Evolutionary conservation across 2,888 invertebrate species (phyloP), one percentile per base, ranked within the genome.

Genomic region (Hemithea aestivaria): DNA sequence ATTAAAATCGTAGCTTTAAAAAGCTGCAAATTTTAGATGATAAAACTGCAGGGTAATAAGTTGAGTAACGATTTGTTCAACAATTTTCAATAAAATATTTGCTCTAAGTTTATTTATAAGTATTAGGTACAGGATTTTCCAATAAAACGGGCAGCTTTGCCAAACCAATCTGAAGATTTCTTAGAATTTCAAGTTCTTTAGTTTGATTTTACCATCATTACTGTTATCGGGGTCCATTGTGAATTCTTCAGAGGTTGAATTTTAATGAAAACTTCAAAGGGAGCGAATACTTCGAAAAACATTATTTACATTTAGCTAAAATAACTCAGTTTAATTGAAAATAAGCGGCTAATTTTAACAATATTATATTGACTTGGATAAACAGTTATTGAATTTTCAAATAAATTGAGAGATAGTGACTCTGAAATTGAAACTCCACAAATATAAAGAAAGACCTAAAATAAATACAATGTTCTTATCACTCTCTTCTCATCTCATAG

Each of bases 261-360:
- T 29, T 32, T 36, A 39, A 39, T 28, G 29, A 44, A 41, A 39
- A 37, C 35, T 40, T 40, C 35, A 45, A 48, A 48, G 33, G 10
- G 10, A 30, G 8, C 34, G 23, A 35, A 34, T 24, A 29, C n/a
- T 27, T 32, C 25, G 21, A 39, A 41, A 30, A 26, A 4, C 25
- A 35, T 38, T 40, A 33, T 35, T 36, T 22, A 28, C 27, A 29
- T 32, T 35, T 8, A 22, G 12, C 27, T 21, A 22, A 36, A 39
- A 32, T 35, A 30, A 32, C 20, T 28, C n/a, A 27, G 26, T 24
- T 30, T 16, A 46, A 39, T 48, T 31, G 24, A 27, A 37, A 42
- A 41, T 29, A 30, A 28, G 21, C 29, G 12, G 11, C n/a, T 29
- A 27, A 30, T 40, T 36, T 36, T 35, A 20, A 32, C 23, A 31